These are phyloP conservation scores for Adelges cooleyi DNA, from an alignment of 1,140 invertebrate species.

Conservation along the genomic window DNA sequence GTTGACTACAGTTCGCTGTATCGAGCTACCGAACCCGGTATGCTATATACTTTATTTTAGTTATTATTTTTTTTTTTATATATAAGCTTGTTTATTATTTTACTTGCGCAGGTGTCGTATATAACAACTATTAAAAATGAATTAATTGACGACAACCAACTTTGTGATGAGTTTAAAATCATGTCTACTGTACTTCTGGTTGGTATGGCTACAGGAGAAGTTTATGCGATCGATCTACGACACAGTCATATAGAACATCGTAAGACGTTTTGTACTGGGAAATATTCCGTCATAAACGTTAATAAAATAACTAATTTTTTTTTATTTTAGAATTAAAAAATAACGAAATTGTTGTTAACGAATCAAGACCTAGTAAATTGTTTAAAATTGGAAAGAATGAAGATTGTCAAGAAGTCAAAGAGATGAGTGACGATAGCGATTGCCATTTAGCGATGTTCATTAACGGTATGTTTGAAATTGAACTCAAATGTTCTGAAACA, in stretches of 20 bases:
- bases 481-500: too few relatives aligned
- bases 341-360: slow-evolving; percentile 13
- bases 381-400: slow-evolving; percentile 10
- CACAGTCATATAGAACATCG: background rate
- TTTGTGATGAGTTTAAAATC: slow-evolving; percentile 16
- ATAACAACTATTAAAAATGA: background rate
- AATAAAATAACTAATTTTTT: too few relatives aligned
- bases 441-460: slow-evolving; percentile 18
- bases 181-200: slow-evolving; percentile 11
- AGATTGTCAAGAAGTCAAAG: slow-evolving; percentile 14
- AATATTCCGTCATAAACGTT: too few relatives aligned
- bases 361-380: background rate
- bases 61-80: background rate
- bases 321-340: background rate
- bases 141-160: background rate
- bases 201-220: background rate
- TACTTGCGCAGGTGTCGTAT: slow-evolving; percentile 10
- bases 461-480: background rate
- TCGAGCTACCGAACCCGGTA: slow-evolving; percentile 5
- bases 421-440: slow-evolving; percentile 8
- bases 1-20: slow-evolving; percentile 12
- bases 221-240: slow-evolving; percentile 11
- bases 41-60: background rate
- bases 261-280: too few relatives aligned
- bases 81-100: too few relatives aligned